Conservation (phyloP, 2,797 vertebrate genomes). For the Tangara arthus region DNA sequence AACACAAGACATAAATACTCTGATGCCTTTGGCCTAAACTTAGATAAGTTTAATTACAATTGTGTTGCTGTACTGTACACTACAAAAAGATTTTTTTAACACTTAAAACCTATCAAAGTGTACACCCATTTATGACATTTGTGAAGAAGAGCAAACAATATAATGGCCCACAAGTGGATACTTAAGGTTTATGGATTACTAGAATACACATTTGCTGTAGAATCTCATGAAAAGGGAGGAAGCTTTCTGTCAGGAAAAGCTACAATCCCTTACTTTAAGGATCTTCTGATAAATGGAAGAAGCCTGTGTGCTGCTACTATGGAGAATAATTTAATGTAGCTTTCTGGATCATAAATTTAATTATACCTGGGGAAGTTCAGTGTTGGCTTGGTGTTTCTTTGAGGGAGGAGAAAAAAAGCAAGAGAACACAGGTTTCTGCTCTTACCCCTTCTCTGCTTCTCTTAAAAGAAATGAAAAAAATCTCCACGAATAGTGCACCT, state of each 20-base stretch:
- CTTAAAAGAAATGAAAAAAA: neutral
- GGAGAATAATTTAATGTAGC: neutral
- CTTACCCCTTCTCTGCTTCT: neutral
- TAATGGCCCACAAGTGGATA: constrained; percentile 63
- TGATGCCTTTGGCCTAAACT: constrained; percentile 70
- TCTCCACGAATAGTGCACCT: neutral
- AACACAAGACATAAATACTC: constrained; percentile 63
- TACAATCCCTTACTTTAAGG: constrained; percentile 36
- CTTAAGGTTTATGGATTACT: constrained; percentile 31
- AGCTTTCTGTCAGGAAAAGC: neutral
- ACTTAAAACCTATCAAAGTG: constrained; percentile 62
- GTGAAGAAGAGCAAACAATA: constrained; percentile 61
- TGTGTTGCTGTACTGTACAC: neutral
- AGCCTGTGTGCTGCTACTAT: neutral
- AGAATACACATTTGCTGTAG: constrained; percentile 42
- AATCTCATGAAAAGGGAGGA: constrained; percentile 45
- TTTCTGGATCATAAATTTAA: neutral
- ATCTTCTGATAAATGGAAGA: constrained; percentile 9
- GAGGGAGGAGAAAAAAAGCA: neutral
- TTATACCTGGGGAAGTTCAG: neutral
- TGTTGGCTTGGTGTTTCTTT: neutral
- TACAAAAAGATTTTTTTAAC: constrained; percentile 63
- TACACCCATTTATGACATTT: constrained; percentile 59
- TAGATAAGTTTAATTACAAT: constrained; percentile 73
- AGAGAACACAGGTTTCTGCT: neutral